These are phyloP conservation scores for Masnerella sp. DNA, from an alignment of 2,888 invertebrate species.

Conservation along the genomic window DNA sequence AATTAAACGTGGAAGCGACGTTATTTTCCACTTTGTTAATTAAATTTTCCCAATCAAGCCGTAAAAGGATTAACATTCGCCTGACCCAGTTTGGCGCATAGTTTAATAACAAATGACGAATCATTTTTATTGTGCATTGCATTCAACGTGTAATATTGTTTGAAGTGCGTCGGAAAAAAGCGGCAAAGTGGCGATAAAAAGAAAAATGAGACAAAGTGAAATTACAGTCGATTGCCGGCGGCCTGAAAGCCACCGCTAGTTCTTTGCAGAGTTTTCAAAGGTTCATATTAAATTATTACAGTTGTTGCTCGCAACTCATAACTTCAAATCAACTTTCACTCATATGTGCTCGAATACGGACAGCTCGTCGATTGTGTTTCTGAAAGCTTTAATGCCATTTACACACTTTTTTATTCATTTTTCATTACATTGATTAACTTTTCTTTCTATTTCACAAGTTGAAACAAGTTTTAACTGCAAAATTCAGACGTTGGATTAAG, in stretches of 20 bases:
- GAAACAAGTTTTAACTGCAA: too few relatives aligned
- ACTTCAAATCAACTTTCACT: constrained; percentile 25
- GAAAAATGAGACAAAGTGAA: constrained; percentile 33
- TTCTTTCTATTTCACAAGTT: too few relatives aligned
- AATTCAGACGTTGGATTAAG: too few relatives aligned
- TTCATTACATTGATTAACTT: too few relatives aligned
- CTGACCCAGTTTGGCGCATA: constrained; percentile 7
- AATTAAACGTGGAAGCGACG: neutral
- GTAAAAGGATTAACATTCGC: constrained; percentile 10
- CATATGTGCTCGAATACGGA: neutral
- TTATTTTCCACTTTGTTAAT: neutral
- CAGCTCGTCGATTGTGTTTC: neutral
- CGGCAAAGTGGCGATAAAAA: constrained; percentile 22
- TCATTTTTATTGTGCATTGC: constrained; percentile 35
- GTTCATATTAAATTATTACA: constrained; percentile 35
- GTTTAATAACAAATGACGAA: constrained; percentile 31
- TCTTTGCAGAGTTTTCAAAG: constrained; percentile 33
- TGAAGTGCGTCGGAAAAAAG: constrained; percentile 30
- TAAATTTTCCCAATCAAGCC: constrained; percentile 17
- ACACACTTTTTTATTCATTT: too few relatives aligned
- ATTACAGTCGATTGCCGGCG: constrained; percentile 35
- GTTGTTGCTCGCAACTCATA: constrained; percentile 33
- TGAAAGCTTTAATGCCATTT: neutral
- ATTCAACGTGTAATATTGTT: constrained; percentile 33
- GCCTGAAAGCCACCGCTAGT: constrained; percentile 17